phyloP scores from a whole-genome alignment of 2,113 vertebrate species.

The Ornithorhynchus anatinus region DNA sequence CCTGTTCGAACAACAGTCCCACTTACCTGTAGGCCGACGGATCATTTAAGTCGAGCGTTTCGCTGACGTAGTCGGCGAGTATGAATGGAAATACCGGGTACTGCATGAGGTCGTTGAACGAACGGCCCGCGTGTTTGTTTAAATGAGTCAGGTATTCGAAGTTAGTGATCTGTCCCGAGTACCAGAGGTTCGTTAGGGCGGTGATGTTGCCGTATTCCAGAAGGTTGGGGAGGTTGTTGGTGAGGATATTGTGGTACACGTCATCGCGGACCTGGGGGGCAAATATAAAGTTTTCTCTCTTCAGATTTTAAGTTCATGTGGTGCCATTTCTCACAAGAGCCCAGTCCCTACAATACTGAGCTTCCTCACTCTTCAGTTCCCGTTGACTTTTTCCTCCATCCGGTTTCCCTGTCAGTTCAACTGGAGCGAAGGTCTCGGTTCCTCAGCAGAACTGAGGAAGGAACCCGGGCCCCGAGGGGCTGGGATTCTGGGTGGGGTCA shows the following conservation, averaged over 20 bases:
- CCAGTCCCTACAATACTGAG: not conserved
- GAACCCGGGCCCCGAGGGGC: too few species aligned
- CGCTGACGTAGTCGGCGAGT: conserved; percentile 89
- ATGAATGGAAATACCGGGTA: conserved; percentile 98
- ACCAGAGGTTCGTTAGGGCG: conserved; percentile 95
- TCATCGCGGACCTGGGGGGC: conserved; percentile 96
- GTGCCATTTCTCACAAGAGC: not conserved
- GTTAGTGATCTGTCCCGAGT: conserved; percentile 95
- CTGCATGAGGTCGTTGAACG: conserved; percentile 99
- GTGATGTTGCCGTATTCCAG: conserved; percentile 96
- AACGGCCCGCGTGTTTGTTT: conserved; percentile 96
- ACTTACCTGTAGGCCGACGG: conserved; percentile 85
- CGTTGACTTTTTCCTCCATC: too few species aligned
- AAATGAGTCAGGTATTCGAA: conserved; percentile 98
- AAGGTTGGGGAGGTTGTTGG: conserved; percentile 93
- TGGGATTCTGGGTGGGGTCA: too few species aligned
- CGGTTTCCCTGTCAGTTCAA: too few species aligned
- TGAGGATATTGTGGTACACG: conserved; percentile 95
- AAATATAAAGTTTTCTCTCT: conserved; percentile 14
- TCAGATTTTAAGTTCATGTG: not conserved
- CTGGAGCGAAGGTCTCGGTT: too few species aligned
- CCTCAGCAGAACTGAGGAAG: too few species aligned
- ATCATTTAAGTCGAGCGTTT: conserved; percentile 90
- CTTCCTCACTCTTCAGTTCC: too few species aligned
- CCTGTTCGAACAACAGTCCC: conserved; percentile 53